Evolutionary conservation across 2,888 invertebrate genomes (phyloP).

Genomic region (Yponomeuta sedellus): DNA sequence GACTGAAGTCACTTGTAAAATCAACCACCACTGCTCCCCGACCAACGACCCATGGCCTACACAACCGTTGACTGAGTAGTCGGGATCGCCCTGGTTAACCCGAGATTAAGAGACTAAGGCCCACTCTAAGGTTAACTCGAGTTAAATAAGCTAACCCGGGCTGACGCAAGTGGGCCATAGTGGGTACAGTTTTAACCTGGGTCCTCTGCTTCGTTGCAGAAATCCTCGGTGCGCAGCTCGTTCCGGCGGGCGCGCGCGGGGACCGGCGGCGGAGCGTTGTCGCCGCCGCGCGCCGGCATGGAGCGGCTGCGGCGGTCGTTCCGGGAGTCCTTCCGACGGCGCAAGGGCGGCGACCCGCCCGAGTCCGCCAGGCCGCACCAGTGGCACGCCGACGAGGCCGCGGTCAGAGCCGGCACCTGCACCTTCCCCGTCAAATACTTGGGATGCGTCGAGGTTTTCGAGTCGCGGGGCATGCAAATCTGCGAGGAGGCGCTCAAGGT

Average conservation of each 20-base stretch:
- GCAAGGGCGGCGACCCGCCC: slow-evolving; percentile 87
- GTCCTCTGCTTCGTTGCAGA: slow-evolving; percentile 38
- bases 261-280: slow-evolving; percentile 46
- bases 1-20: no score
- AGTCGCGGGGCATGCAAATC: slow-evolving; percentile 99
- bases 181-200: no score
- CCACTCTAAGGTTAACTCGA: no score
- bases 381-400: slow-evolving; percentile 98
- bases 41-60: no score
- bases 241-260: slow-evolving; percentile 62
- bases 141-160: no score
- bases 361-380: slow-evolving; percentile 98
- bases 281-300: slow-evolving; percentile 80
- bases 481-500: slow-evolving; percentile 99
- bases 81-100: no score
- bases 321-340: slow-evolving; percentile 94
- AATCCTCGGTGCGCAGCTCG: slow-evolving; percentile 69
- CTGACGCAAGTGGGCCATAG: no score
- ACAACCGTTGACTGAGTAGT: no score
- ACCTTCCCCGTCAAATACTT: slow-evolving; percentile 99
- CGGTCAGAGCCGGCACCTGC: slow-evolving; percentile 96
- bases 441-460: slow-evolving; percentile 99
- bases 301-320: slow-evolving; percentile 92
- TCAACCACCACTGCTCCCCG: no score
- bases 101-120: no score